Base-by-base conservation (phyloP, 2,797 vertebrate genomes). In the Tiaroga cobitis region DNA sequence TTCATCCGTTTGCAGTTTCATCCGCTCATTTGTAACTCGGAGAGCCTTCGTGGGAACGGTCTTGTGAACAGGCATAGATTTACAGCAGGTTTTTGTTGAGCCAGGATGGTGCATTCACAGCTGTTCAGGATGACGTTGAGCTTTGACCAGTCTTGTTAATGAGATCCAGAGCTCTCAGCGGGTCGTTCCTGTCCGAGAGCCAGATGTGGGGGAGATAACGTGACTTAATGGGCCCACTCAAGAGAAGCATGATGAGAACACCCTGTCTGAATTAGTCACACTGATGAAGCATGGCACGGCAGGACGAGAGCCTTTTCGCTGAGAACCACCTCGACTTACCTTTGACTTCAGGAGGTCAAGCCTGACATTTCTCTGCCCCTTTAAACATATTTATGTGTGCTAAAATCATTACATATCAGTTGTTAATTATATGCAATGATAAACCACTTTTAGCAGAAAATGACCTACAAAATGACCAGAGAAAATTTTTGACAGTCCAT, bases 261-360 rank as follows among this genome's bases (percentile, higher is more conserved):
- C 18, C 32, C 73, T 43, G 68, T 75, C 72, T 49, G 63, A 81
- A 88, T 84, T 43, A 39, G 81, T 80, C 86, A 84, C 83, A 46
- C 79, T 68, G 67, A 87, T 82, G 61, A 72, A 75, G 39, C 18
- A 56, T 74, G 26, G 26, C 68, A 69, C 26, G 19, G 15, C 63
- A 68, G 46, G 29, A 75, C 21, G 18, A 46, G 76, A 70, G 72
- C 0, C 49, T 77, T 81, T 75, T 24, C 49, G 5, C 43, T 69
- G 67, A 67, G 21, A 74, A 67, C 73, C 84, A 51, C 87, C 81
- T 37, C 10, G 79, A 81, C 85, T 89, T 85, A 86, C 89, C 87
- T 90, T 87, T 87, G 86, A 91, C 90, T 89, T 69, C 15, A 18
- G 2, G 34, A 56, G n/a, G 74, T 80, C 46, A 68, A 63, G 73